phyloP scores from a whole-genome alignment of 92 coral and sea anemone species.

The Parazoanthus darwini region DNA sequence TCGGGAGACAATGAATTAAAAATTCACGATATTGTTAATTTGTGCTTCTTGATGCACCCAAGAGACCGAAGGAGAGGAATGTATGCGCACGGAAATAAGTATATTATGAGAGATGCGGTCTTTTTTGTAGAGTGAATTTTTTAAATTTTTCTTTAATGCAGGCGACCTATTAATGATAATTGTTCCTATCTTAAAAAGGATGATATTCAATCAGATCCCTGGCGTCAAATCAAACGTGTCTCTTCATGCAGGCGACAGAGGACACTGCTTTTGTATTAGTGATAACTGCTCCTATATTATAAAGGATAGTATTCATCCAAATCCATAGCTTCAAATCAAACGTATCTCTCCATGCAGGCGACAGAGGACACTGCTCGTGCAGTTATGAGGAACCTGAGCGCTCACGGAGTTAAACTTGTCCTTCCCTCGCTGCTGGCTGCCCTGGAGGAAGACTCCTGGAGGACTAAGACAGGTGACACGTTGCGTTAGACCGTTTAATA shows the following conservation, averaged over 20 bases:
- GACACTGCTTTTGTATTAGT: conserved; percentile 57
- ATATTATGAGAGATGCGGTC: no score
- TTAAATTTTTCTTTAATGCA: no score
- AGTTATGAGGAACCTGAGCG: conserved; percentile 95
- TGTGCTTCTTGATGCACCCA: no score
- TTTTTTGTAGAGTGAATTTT: no score
- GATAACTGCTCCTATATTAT: no score
- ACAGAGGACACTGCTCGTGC: conserved; percentile 99
- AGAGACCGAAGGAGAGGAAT: no score
- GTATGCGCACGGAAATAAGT: no score
- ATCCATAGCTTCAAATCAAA: not conserved
- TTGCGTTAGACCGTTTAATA: not conserved
- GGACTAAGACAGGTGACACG: conserved; percentile 86
- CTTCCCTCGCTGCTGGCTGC: conserved; percentile 90
- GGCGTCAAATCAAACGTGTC: not conserved
- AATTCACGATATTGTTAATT: no score
- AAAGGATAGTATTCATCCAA: no score
- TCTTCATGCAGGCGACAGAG: conserved; percentile 35
- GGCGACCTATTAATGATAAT: not conserved
- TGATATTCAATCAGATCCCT: no score
- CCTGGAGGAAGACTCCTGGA: conserved; percentile 96
- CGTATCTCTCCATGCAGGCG: conserved; percentile 63
- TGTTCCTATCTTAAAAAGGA: no score
- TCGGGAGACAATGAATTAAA: no score
- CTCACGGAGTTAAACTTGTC: conserved; percentile 98